Base-by-base conservation (phyloP, 2,113 vertebrate species). In the Plestiodon gilberti region DNA sequence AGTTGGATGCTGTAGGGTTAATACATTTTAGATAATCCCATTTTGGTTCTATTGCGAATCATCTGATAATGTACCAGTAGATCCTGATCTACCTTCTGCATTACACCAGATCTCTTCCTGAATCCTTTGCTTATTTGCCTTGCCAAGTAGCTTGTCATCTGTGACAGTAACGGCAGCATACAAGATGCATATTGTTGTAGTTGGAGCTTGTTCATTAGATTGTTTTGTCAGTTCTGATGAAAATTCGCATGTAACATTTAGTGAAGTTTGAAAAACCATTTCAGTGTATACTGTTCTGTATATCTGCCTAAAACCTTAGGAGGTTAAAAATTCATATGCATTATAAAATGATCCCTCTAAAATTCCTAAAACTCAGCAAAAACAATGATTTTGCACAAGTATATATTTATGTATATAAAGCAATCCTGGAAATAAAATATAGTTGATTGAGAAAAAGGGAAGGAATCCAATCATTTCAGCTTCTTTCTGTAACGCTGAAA, bases 291-390 rank as follows among this genome's bases (percentile, higher is more conserved):
- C 70, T 84, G 82, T 90, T 79, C 80, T 88, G 55, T 57, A 88
- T 77, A 70, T 40, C 35, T 91, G 65, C 90, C 64, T 91, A 91
- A n/a, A n/a, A 89, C 84, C 33, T 69, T 33, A 89, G 38, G 65
- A 38, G 43, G 69, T 87, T 85, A 91, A 92, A 91, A 91, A 89
- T 92, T 93, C 74, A 88, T 78, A 14, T 64, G 8, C 33, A 35
- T 91, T 90, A 73, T 55, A 70, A 89, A 85, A 88, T 33, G 59
- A 73, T 86, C 20, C 17, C 81, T 89, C 85, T 74, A 48, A 85
- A 80, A 81, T 23, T 89, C 73, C 77, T 81, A 33, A 79, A 90
- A 18, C 28, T 90, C 71, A 86, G 52, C 52, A 82, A 15, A 17
- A 90, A 22, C 83, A 70, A 89, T 85, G 0, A 87, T 88, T 89